A percentile compares a stretch with the other conserved stretches of the same genome.
Evolutionary conservation across 2,797 vertebrate species (phyloP).

Genomic region (Sebastes trivittatus): DNA sequence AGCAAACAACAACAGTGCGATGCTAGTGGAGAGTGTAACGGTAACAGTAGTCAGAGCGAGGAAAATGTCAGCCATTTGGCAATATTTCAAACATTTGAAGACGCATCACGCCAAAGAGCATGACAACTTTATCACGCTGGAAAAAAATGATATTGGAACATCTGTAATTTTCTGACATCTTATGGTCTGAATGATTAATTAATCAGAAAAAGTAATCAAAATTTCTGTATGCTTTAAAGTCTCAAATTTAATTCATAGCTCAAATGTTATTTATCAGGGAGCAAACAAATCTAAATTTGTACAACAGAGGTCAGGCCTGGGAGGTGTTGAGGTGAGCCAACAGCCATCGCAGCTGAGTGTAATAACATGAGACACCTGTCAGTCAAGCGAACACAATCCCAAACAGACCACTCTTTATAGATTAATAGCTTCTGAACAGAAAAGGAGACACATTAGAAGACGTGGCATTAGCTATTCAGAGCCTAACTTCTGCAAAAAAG

Average conservation of each 20-base stretch:
- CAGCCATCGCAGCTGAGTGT: not conserved
- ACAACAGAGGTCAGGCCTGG: not conserved
- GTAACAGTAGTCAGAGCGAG: no score
- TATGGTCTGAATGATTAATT: not conserved
- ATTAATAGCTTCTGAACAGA: slow-evolving; percentile 15
- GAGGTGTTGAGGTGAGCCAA: not conserved
- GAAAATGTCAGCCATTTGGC: no score
- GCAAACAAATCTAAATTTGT: not conserved
- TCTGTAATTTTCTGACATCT: not conserved
- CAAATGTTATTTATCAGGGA: not conserved
- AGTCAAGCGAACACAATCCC: not conserved
- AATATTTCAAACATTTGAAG: no score
- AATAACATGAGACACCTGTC: slow-evolving; percentile 10
- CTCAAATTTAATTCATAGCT: not conserved
- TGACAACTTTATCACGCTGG: no score
- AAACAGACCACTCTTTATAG: not conserved
- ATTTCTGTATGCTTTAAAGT: not conserved
- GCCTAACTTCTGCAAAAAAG: slow-evolving; percentile 1
- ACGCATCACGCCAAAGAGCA: no score
- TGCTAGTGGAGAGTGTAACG: no score
- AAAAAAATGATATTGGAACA: no score
- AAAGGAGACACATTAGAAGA: slow-evolving; percentile 8
- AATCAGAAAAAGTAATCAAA: not conserved
- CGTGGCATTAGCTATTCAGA: slow-evolving; percentile 33
- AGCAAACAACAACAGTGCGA: no score